Evolutionary conservation across 1,140 invertebrate species (phyloP).

Genomic region (Heliconius congener): DNA sequence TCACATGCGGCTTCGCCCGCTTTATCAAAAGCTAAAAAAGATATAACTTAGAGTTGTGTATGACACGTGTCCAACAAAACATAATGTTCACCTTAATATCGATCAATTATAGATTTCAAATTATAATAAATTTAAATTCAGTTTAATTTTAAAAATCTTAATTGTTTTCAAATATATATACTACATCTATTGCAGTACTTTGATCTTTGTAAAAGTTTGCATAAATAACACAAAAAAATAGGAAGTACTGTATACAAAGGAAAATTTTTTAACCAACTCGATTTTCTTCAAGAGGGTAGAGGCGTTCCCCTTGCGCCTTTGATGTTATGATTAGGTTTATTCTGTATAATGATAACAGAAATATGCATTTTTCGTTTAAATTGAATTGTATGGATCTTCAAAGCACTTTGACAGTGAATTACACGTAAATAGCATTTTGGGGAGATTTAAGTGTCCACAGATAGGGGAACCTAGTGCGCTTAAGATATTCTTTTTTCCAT

Average conservation of each 20-base stretch:
- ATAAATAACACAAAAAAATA: conserved; percentile 17
- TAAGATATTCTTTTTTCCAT: too few relatives aligned
- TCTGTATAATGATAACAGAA: conserved; percentile 54
- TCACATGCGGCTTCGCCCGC: too few relatives aligned
- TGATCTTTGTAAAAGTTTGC: not conserved
- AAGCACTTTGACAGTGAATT: conserved; percentile 41
- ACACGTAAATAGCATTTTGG: not conserved
- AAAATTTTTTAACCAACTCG: conserved; percentile 54
- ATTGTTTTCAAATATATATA: not conserved
- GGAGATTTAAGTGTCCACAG: not conserved
- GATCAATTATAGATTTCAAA: too few relatives aligned
- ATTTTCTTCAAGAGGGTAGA: conserved; percentile 44
- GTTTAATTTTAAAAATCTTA: not conserved
- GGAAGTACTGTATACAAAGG: conserved; percentile 10
- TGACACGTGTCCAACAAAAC: too few relatives aligned
- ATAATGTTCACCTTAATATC: too few relatives aligned
- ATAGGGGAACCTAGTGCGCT: too few relatives aligned
- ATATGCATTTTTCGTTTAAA: conserved; percentile 50
- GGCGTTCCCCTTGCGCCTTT: conserved; percentile 42
- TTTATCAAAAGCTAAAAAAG: too few relatives aligned
- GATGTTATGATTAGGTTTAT: conserved; percentile 60
- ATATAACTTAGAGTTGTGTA: too few relatives aligned
- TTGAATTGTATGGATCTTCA: conserved; percentile 33
- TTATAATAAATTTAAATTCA: too few relatives aligned
- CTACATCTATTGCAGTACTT: not conserved